Percentiles rank a stretch among this genome's conserved stretches.
phyloP scores from a whole-genome alignment of 2,797 vertebrate genomes.

The Acomys russatus region DNA sequence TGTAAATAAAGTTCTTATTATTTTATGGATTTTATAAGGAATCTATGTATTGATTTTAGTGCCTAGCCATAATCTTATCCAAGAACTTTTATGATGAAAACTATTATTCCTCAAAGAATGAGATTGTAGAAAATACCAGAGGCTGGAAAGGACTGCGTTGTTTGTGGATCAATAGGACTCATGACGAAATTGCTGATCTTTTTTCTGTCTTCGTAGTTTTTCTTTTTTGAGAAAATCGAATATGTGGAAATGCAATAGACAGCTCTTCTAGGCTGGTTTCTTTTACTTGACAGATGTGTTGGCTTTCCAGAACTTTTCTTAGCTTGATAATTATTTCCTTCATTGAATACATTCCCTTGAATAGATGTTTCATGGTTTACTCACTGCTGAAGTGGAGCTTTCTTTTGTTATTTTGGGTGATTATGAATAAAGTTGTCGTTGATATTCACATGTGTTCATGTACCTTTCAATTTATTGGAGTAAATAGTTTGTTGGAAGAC shows the following conservation, averaged over 20 bases:
- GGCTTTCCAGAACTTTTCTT: not conserved
- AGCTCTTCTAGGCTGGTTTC: not conserved
- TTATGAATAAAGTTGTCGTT: not conserved
- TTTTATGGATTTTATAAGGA: not conserved
- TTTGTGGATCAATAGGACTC: not conserved
- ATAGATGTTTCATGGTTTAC: not conserved
- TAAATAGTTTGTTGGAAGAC: not conserved
- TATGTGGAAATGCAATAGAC: not conserved
- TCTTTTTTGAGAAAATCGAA: not conserved
- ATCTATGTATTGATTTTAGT: not conserved
- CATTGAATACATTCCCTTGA: not conserved
- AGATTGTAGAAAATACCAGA: not conserved
- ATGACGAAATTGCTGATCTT: not conserved
- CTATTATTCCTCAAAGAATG: not conserved
- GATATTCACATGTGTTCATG: not conserved
- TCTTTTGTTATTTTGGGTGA: not conserved
- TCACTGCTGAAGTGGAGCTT: not conserved
- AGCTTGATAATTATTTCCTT: conserved; percentile 22
- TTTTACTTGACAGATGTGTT: not conserved
- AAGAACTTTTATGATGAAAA: not conserved
- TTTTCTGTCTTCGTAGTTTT: not conserved
- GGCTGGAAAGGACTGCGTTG: not conserved
- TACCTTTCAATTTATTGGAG: not conserved
- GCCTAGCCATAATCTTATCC: not conserved
- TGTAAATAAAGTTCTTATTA: not conserved